A percentile compares a stretch with the other conserved stretches of the same genome.
phyloP scores from a whole-genome alignment of 2,113 vertebrate species.

The Sisor rabdophorus region DNA sequence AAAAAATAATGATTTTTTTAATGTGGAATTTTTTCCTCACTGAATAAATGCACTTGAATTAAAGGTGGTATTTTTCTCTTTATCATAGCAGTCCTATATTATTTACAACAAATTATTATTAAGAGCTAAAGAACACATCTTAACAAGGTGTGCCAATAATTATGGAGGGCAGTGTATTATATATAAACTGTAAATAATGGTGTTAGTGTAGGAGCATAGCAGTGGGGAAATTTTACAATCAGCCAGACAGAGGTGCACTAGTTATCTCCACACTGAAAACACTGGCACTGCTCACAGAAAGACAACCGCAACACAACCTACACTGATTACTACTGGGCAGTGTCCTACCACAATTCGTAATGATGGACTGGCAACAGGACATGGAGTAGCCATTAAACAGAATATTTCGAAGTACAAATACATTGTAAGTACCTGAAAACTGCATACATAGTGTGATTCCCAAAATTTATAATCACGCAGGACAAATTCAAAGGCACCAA shows the following conservation, averaged over 20 bases:
- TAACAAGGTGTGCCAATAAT: too few species aligned
- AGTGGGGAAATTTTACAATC: conserved; percentile 21
- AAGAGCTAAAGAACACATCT: too few species aligned
- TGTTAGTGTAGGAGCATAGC: conserved; percentile 26
- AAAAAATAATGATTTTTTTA: too few species aligned
- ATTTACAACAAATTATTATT: too few species aligned
- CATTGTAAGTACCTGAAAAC: conserved; percentile 43
- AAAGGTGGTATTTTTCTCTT: too few species aligned
- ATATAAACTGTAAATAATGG: conserved; percentile 24
- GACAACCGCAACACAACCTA: conserved; percentile 54
- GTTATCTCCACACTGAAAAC: conserved; percentile 51
- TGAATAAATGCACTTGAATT: too few species aligned
- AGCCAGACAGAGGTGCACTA: conserved; percentile 45
- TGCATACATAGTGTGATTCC: conserved; percentile 64
- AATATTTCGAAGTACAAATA: conserved; percentile 56
- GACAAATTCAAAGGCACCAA: conserved; percentile 63
- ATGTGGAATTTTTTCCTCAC: too few species aligned
- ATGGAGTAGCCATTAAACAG: conserved; percentile 47
- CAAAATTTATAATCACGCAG: conserved; percentile 52
- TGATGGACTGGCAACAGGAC: conserved; percentile 51
- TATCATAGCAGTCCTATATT: too few species aligned
- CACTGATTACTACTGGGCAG: conserved; percentile 52
- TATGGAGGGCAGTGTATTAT: too few species aligned
- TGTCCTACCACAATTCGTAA: conserved; percentile 45
- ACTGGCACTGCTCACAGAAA: conserved; percentile 52